Conservation (phyloP, 2,113 vertebrate species). For the Mustela lutreola region DNA sequence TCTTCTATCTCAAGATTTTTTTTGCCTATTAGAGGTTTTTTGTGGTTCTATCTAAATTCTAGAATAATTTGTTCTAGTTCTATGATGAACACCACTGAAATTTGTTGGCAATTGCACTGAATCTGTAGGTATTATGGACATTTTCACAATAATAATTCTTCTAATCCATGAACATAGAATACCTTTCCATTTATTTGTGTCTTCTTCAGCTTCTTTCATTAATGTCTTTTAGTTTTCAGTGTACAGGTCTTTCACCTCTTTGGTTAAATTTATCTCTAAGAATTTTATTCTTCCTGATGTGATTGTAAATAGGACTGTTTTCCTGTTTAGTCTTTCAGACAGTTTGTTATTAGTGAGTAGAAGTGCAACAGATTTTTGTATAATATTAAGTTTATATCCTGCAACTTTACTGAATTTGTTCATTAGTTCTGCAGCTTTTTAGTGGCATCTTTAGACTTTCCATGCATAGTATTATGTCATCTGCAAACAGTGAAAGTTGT, state of each 20-base stretch:
- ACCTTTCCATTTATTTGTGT: neutral
- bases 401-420: neutral
- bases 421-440: neutral
- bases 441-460: neutral
- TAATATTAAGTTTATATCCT: neutral
- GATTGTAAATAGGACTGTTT: neutral
- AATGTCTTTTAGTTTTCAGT: neutral
- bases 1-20: neutral
- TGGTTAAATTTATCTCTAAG: neutral
- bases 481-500: neutral
- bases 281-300: neutral
- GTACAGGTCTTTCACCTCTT: neutral
- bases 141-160: neutral
- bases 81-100: neutral
- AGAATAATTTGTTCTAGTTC: neutral
- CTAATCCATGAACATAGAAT: neutral
- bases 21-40: neutral
- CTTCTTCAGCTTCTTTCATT: neutral
- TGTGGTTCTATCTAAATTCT: neutral
- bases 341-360: neutral
- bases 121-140: neutral
- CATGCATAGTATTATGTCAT: neutral
- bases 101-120: neutral
- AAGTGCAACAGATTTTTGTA: neutral
- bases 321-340: neutral